Base-by-base conservation (phyloP, 2,888 invertebrate genomes). In the Crocallis elinguaria region DNA sequence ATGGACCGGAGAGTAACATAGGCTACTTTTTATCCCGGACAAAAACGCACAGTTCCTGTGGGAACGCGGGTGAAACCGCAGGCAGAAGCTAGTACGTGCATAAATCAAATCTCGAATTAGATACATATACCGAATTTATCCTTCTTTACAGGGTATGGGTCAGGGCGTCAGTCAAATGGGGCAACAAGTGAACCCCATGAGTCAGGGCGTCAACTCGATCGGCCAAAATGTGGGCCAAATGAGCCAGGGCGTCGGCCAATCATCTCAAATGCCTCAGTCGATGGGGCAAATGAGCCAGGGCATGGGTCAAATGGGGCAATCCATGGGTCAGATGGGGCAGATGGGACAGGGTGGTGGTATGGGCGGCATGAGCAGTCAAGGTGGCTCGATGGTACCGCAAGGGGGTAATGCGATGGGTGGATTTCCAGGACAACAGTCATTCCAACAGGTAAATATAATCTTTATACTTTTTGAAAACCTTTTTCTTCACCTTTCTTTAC, bases 301-400 rank as follows among this genome's bases (percentile, higher is more conserved):
- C 3, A 89, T 92, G 83, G 82, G 84, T 0, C 92, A 91, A 39
- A 91, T 92, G 90, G 80, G 87, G 0, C 92, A 92, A 57, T 81
- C 86, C 1, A 91, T 90, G 80, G 88, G 92, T 43, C 94, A 94
- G 68, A 87, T 94, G 92, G 82, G 84, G n/a, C 86, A 90, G 65
- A 87, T 92, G 86, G 84, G 88, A 0, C 93, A 92, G 64, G 86
- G 83, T 0, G 85, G 81, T 0, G 88, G 84, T 8, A 90, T 91
- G 85, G 84, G 82, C 1, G 82, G 84, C 30, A 92, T 92, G 84
- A 87, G 76, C 66, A 92, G 84, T 69, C 94, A 94, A 69, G 80
- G 91, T 56, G 88, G 79, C 11, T 72, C 82, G 7, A 86, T 92
- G 88, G 89, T 87, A 0, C 93, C 92, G 9, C 92, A 92, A 55